Evolutionary conservation across 2,113 vertebrate species (phyloP), one percentile per base, ranked within the genome.

Genomic region (Ciconia stormi): DNA sequence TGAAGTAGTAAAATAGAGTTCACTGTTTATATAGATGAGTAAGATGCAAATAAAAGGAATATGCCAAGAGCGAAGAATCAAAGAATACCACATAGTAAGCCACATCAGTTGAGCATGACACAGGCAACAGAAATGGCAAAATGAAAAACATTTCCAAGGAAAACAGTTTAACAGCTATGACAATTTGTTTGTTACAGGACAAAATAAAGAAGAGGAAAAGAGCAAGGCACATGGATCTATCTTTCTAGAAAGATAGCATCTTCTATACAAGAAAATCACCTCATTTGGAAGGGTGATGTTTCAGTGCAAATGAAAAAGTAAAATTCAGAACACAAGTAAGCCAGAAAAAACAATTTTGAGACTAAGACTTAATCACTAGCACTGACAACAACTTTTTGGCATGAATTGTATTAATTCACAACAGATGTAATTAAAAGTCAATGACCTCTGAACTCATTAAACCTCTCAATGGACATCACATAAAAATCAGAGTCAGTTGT

Each of bases 41-140:
- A 40, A 70, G 50, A 61, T 29, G 22, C 8, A 66, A 44, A 89
- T 14, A 44, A 59, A 30, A 77, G 9, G 6, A 76, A 53, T 8
- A 65, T 4, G 27, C 13, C 53, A 70, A 40, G 26, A 3, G 1
- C 19, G n/a, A 20, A 82, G 42, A 74, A 67, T 69, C 13, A 44
- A 34, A 49, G 23, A 58, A 55, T 19, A 61, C 8, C 0, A 0
- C 40, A 30, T 5, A 56, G 23, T n/a, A 79, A 78, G 27, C n/a
- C 61, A 56, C 34, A 66, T 79, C 46, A 44, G 16, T 22, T 58
- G 13, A 61, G 19, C 10, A 17, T 6, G 27, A 58, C n/a, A 34
- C 9, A 34, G 38, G 55, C 19, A 63, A 76, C 13, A 44, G 55
- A 70, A 70, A 53, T 5, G 7, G 20, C 38, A 74, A 58, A 44